Percentiles rank a stretch among this genome's conserved stretches.
Conservation (phyloP, 2,797 vertebrate genomes). For the Lithobates pipiens region DNA sequence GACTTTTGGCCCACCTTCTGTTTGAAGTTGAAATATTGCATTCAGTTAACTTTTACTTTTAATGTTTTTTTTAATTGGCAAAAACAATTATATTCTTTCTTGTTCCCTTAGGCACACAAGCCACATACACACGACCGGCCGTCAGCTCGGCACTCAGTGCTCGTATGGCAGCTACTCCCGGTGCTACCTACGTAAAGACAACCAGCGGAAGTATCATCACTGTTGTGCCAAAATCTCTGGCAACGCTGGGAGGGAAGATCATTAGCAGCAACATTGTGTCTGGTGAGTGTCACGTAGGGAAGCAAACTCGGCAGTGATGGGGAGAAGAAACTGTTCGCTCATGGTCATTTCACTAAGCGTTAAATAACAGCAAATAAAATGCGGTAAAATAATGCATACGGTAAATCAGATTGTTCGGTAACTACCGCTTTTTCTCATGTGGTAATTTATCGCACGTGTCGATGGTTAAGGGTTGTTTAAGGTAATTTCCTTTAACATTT, state of each 20-base stretch:
- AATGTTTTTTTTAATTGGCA: neutral
- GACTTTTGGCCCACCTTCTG: too few species aligned
- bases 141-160: conserved; percentile 87
- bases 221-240: conserved; percentile 95
- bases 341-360: neutral
- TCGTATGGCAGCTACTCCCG: conserved; percentile 87
- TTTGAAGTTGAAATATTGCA: too few species aligned
- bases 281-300: conserved; percentile 77
- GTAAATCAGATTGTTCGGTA: too few species aligned
- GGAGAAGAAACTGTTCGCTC: too few species aligned
- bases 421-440: too few species aligned
- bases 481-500: too few species aligned
- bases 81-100: neutral
- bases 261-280: conserved; percentile 97
- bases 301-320: neutral
- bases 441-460: too few species aligned
- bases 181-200: conserved; percentile 95
- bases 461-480: too few species aligned
- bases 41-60: too few species aligned
- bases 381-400: too few species aligned
- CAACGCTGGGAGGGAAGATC: conserved; percentile 95
- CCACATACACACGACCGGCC: conserved; percentile 89
- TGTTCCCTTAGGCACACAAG: conserved; percentile 82
- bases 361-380: too few species aligned
- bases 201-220: conserved; percentile 99